Percentiles rank a stretch among this genome's conserved stretches.
Evolutionary conservation across 2,113 vertebrate species (phyloP).

Genomic region (Chaetops frenatus): DNA sequence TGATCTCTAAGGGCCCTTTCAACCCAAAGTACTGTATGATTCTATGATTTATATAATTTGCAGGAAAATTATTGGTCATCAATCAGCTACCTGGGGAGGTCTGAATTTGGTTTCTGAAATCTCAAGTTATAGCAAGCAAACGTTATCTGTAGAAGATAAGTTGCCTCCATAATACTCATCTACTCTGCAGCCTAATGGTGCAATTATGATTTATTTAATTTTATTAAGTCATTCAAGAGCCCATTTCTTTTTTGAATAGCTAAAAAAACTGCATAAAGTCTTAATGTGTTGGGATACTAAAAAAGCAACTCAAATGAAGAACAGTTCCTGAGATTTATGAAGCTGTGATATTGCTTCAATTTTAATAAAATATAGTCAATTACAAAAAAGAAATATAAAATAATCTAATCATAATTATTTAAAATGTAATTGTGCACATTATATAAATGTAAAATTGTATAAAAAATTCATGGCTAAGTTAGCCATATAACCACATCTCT

Average conservation of each 20-base stretch:
- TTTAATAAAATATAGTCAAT: not conserved
- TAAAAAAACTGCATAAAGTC: not conserved
- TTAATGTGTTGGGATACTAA: not conserved
- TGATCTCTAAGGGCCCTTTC: not conserved
- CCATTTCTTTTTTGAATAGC: constrained; percentile 11
- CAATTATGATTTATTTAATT: constrained; percentile 21
- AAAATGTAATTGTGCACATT: not conserved
- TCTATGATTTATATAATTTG: not conserved
- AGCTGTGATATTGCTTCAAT: not conserved
- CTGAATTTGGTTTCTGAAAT: not conserved
- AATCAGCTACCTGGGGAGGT: not conserved
- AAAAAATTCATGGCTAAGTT: not conserved
- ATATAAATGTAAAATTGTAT: not conserved
- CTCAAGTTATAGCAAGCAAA: not conserved
- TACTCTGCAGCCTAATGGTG: not conserved
- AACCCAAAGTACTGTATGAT: not conserved
- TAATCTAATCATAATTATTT: not conserved
- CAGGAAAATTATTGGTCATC: not conserved
- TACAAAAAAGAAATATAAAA: not conserved
- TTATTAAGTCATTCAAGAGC: constrained; percentile 19
- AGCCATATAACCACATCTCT: not conserved
- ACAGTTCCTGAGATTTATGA: constrained; percentile 14
- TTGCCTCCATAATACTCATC: not conserved
- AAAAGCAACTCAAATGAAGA: not conserved
- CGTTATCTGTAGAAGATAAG: not conserved